Base-by-base conservation (phyloP, 2,113 vertebrate species). In the Brienomyrus brachyistius region DNA sequence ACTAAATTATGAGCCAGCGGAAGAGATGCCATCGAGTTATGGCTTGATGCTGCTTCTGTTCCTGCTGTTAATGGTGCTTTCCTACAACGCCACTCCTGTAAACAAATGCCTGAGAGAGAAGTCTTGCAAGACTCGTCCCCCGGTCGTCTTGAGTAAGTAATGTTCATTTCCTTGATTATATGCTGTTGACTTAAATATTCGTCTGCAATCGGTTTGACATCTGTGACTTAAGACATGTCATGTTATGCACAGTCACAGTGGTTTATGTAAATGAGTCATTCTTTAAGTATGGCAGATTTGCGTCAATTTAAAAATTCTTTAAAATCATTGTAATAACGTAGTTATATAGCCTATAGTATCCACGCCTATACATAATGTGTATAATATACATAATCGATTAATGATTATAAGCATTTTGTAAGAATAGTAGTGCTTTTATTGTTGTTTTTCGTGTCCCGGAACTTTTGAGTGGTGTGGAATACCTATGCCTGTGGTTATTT, bases 131-230 rank as follows among this genome's bases (percentile, higher is more conserved):
- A 45, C 90, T 48, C 85, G 50, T 92, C 94, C 95, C 2, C 96
- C 96, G 1, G 96, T 96, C 27, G 94, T 96, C n/a, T 93, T 96
- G 59, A 93, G 96, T 96, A 92, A 95, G 96, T 95, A n/a, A 45
- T 45, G 15, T 4, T 23, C 1, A 5, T 43, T 11, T 59, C 15
- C 27, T 27, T 23, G 83, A 23, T 48, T 40, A n/a, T 85, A 19
- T 47, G 82, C 1, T 11, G 5, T 9, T 84, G 43, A 10, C 21
- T 19, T 2, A 11, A 84, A 23, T 23, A 48, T 48, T n/a, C 31
- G 35, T n/a, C 47, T 47, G 82, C 17, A 48, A 48, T 40, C 6
- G 35, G 15, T 5, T 80, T 80, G 15, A 43, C 15, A 43, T 80
- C 35, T 80, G 35, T 80, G 35, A 80, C 15, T 40, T 17, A 17